Conservation (phyloP, 2,797 vertebrate genomes). For the Taeniopygia guttata region DNA sequence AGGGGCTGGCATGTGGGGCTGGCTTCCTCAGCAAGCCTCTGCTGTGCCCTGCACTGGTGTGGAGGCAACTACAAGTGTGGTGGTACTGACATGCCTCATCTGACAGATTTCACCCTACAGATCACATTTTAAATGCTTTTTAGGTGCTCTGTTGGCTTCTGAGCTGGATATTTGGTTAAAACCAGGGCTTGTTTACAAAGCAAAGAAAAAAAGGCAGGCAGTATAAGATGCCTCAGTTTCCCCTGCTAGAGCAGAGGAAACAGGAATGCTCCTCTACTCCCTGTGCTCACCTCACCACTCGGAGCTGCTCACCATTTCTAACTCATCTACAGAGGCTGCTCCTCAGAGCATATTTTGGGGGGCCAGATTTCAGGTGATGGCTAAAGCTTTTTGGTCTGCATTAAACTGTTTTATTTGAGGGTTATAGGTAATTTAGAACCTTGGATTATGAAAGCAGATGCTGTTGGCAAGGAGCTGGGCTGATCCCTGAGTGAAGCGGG, state of each 20-base stretch:
- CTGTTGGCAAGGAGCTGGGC: neutral
- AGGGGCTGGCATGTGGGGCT: fast-evolving
- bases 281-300: fast-evolving
- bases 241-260: neutral
- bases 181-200: neutral
- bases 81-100: neutral
- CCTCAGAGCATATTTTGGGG: neutral
- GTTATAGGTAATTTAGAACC: neutral
- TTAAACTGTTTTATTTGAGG: conserved; percentile 27
- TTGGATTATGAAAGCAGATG: neutral
- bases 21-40: neutral
- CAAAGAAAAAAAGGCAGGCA: conserved; percentile 24
- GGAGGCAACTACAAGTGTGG: neutral
- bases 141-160: neutral
- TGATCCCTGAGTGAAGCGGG: neutral
- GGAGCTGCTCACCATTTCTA: neutral
- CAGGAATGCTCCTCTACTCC: neutral
- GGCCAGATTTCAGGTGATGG: neutral
- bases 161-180: neutral
- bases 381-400: conserved; percentile 15
- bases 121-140: neutral
- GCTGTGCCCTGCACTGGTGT: neutral
- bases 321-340: neutral
- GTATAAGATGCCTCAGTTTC: neutral
- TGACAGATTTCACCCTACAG: neutral